Evolutionary conservation across 1,140 invertebrate species (phyloP), one percentile per base, ranked within the genome.

Genomic region (Cydia fagiglandana): DNA sequence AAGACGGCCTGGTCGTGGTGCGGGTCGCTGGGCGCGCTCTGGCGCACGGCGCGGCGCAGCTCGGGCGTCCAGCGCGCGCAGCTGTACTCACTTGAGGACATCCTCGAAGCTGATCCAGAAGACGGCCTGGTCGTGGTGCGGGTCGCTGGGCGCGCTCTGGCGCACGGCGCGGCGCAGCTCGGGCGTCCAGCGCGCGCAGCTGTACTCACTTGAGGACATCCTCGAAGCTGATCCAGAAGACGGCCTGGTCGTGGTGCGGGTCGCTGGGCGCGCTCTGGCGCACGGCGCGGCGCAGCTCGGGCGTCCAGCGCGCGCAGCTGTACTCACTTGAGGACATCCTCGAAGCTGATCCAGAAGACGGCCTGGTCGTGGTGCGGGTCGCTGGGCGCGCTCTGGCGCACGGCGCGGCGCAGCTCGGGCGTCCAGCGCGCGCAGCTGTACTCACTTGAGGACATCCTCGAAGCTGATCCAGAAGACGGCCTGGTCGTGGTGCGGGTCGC

Each of bases 381-480:
- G 94, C 84, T 96, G 96, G 98, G 97, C 94, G 84, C 98, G 97
- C 20, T 96, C 96, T 97, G 98, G 98, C 87, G 98, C 96, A 73
- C 98, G 96, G 86, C 97, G 96, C 98, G 94, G 1, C 96, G 92
- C 45, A 97, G 90, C 68, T 96, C 95, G 7, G 94, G 93, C 0
- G 97, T 98, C 99, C 99, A 99, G 56, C 96, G 93, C 0, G 95
- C 91, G 64, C 98, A 99, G 78, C 96, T 28, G 2, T 7, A 90
- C 91, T 93, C 83, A 98, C 95, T 96, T 97, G 30, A 98, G 93
- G 38, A 99, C 96, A 91, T 99, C 98, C 83, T 97, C 96, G 86
- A 99, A 99, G 7, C 97, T 97, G 88, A 99, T 99, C 99, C 98
- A 99, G 93, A 99, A 99, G 0, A 99, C 97, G 1, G 98, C 99